Evolutionary conservation across 2,113 vertebrate genomes (phyloP), one percentile per base, ranked within the genome.

Genomic region (Micromys minutus): DNA sequence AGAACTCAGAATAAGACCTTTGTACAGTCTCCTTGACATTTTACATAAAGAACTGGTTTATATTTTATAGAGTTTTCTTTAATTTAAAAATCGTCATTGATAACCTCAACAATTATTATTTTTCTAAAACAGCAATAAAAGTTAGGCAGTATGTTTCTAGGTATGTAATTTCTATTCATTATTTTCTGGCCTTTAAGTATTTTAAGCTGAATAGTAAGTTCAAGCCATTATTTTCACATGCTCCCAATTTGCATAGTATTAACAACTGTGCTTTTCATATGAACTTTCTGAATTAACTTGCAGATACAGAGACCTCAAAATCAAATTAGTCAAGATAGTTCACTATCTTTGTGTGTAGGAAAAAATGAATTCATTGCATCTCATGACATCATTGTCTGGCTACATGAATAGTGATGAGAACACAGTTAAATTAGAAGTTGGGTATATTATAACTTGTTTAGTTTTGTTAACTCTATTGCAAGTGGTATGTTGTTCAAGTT

Each of bases 1-100:
- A 91, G 47, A 87, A 47, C 16, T 39, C 26, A 86, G 29, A 93
- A 67, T 88, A 90, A 84, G 55, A 83, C 6, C n/a, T 65, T 42
- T 50, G 3, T 39, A 0, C 0, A 63, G 75, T 74, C 29, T 80
- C 75, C 57, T 67, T 65, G 59, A 65, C 42, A 59, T 92, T 92
- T 83, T 80, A 80, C 13, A 34, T 57, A 71, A 52, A 74, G 4
- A 67, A 91, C 65, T 45, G 0, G 2, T 77, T 91, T 50, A 67
- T 36, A 65, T 91, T 93, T 91, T 65, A 81, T 3, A 71, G 83
- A 69, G 6, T 75, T 93, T 91, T 86, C 52, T 93, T 77, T 63
- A 65, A 83, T 77, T 88, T 85, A 86, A 81, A 39, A n/a, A 57
- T 4, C 2, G 42, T 91, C 21, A 81, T 29, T 71, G 24, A 88